Evolutionary conservation across 1,140 invertebrate species (phyloP).

Genomic region (Cephus cinctus): DNA sequence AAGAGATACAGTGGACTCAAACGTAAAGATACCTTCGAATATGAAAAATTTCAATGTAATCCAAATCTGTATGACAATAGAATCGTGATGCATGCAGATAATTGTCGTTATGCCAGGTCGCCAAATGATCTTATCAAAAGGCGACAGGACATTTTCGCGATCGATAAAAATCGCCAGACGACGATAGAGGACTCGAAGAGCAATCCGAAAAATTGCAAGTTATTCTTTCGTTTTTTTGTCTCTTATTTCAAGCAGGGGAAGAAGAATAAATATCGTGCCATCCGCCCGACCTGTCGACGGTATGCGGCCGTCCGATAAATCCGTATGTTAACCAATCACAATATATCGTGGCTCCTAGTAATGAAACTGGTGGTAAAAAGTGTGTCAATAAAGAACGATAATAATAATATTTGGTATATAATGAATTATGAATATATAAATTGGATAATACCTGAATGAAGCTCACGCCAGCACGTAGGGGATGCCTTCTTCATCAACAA

Average conservation of each 20-base stretch:
- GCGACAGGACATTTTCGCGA: too few relatives aligned
- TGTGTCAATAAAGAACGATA: constrained; percentile 46
- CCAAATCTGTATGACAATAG: too few relatives aligned
- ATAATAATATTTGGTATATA: constrained; percentile 49
- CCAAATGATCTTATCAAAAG: too few relatives aligned
- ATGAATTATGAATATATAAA: constrained; percentile 58
- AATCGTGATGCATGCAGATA: too few relatives aligned
- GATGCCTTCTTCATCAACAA: constrained; percentile 57
- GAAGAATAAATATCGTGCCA: constrained; percentile 24
- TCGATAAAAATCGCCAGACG: too few relatives aligned
- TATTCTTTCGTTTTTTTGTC: too few relatives aligned
- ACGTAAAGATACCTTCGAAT: too few relatives aligned
- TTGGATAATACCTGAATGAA: constrained; percentile 59
- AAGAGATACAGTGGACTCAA: too few relatives aligned
- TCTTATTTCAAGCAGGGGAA: constrained; percentile 7
- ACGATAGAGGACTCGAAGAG: too few relatives aligned
- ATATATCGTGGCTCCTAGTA: constrained; percentile 22
- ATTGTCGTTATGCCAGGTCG: too few relatives aligned
- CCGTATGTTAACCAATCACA: constrained; percentile 23
- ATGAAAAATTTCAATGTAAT: too few relatives aligned
- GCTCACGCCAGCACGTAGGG: constrained; percentile 54
- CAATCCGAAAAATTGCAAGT: too few relatives aligned
- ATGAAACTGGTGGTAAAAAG: constrained; percentile 26
- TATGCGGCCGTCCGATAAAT: constrained; percentile 26
- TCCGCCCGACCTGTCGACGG: constrained; percentile 29